These are phyloP conservation scores for Tachycineta bicolor DNA, from an alignment of 2,113 vertebrate genomes.

Conservation along the genomic window DNA sequence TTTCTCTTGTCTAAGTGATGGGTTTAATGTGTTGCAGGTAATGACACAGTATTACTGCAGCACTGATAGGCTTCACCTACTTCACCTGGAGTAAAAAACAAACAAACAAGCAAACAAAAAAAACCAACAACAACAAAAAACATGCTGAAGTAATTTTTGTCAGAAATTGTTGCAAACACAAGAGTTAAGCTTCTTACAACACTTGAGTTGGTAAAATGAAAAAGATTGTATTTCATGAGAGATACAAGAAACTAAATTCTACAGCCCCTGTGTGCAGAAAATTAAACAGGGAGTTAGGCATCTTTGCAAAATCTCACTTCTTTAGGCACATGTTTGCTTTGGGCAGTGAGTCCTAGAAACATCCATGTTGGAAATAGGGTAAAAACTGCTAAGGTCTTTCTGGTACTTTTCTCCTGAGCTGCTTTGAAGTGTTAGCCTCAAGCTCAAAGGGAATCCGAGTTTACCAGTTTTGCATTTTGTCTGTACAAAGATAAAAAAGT, in stretches of 20 bases:
- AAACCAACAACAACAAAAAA: background rate
- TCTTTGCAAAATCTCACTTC: conserved; percentile 7
- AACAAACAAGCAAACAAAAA: background rate
- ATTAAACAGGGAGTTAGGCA: background rate
- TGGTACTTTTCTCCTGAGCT: background rate
- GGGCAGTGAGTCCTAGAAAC: background rate
- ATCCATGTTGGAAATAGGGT: background rate
- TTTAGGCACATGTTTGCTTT: background rate
- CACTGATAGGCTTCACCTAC: background rate
- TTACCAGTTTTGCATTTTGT: background rate
- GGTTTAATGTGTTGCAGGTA: background rate
- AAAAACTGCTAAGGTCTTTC: background rate
- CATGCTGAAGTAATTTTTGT: background rate
- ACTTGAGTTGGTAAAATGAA: background rate
- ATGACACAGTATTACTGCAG: background rate
- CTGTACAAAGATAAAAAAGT: background rate
- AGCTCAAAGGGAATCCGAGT: background rate
- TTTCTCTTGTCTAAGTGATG: background rate
- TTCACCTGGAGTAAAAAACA: background rate
- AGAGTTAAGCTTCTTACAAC: conserved; percentile 6
- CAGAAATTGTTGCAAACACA: background rate
- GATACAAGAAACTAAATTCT: background rate
- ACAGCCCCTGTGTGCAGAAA: fast-evolving
- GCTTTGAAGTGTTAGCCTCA: background rate
- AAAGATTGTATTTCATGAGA: background rate